Percentiles rank a stretch among this genome's conserved stretches.
phyloP scores from a whole-genome alignment of 2,888 invertebrate species.

The Kuschelorhynchus macadamiae region DNA sequence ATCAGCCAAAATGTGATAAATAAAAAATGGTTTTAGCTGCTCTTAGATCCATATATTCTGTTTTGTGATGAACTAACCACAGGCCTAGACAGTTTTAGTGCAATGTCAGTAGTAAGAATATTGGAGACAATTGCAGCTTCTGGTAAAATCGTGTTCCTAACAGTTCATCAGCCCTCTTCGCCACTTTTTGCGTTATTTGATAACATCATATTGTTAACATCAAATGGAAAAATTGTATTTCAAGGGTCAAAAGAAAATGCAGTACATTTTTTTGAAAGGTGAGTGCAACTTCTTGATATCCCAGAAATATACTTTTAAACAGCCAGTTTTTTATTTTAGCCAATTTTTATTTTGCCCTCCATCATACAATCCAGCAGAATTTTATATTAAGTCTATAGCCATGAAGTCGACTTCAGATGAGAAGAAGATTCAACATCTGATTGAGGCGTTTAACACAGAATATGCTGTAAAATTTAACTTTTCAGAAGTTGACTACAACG shows the following conservation, averaged over 20 bases:
- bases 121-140: constrained; percentile 75
- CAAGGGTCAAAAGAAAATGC: constrained; percentile 83
- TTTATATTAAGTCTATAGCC: constrained; percentile 79
- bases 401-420: constrained; percentile 67
- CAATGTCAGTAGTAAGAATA: constrained; percentile 83
- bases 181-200: constrained; percentile 89
- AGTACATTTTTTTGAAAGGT: constrained; percentile 65
- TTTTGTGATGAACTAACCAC: constrained; percentile 97
- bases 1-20: background rate
- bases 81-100: constrained; percentile 91
- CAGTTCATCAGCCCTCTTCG: constrained; percentile 93
- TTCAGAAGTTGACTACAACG: constrained; percentile 33
- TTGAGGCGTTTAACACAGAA: constrained; percentile 28
- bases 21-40: constrained; percentile 71
- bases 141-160: constrained; percentile 86
- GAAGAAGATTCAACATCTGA: constrained; percentile 21
- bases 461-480: constrained; percentile 40
- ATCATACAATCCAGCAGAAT: constrained; percentile 89
- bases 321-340: constrained; percentile 48
- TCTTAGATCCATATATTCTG: constrained; percentile 89
- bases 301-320: background rate
- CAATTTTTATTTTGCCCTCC: constrained; percentile 78
- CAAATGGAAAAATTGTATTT: constrained; percentile 83
- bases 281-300: constrained; percentile 5
- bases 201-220: constrained; percentile 79